Base-by-base conservation (phyloP, 2,888 invertebrate species). In the Drosophila koepferae region DNA sequence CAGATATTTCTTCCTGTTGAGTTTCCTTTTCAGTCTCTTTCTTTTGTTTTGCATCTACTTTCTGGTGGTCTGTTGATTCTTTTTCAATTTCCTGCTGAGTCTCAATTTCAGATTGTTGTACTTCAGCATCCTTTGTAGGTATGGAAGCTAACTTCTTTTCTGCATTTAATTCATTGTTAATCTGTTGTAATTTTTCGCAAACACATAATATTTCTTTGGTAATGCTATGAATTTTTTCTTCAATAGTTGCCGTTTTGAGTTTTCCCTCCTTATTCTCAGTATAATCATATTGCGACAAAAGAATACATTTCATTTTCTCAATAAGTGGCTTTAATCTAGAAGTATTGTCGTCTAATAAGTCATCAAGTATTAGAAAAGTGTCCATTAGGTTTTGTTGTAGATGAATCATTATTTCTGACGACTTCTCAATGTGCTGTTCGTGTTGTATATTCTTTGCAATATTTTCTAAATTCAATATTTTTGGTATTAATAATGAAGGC, bases 341-440 rank as follows among this genome's bases (percentile, higher is more conserved):
- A 20, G 70, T 62, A 58, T 61, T 7, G 12, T 82, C 66, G 28
- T 74, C 58, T 3, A 81, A 36, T 4, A 91, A 49, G 36, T 92
- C 92, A 53, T 92, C 92, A 23, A 87, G 74, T 28, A 90, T 82
- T 16, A 92, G 80, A 51, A 90, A 92, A n/a, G 87, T 74, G 5
- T 91, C 89, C 92, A 92, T 92, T 3, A 92, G 41, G 40, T 81
- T 89, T 36, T 90, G 89, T 63, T 92, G 92, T 18, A 92, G 36
- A 18, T 82, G 67, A 12, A 92, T 81, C 84, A 91, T 90, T 61
- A 87, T 86, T 41, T 80, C 86, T 14, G 91, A 85, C 0, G 87
- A 81, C 31, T 91, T 91, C 49, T 90, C 84, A 18, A 86, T 48
- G 34, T 73, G 65, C 2, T 46, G 34, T 1, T 65, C 34, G 2